Evolutionary conservation across 2,113 vertebrate genomes (phyloP), one percentile per base, ranked within the genome.

Genomic region (Zapus hudsonius): DNA sequence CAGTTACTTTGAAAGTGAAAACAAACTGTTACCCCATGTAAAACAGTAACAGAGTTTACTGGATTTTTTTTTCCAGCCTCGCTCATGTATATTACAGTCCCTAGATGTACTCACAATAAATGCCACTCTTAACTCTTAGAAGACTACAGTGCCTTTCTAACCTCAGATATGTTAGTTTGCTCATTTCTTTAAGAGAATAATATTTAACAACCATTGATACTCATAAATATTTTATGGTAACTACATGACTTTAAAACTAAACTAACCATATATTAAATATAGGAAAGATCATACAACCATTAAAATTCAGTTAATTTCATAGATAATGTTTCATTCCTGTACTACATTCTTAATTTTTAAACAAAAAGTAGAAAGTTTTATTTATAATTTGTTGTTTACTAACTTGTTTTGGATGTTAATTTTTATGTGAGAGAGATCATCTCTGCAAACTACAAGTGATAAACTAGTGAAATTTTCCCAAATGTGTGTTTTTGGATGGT

Each of bases 251-350:
- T 36, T 67, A 63, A 93, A 93, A 79, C 7, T 19, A 83, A 95
- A 89, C 86, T 22, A 91, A 91, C 61, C 31, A 69, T 29, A 75
- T 19, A 61, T 85, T 67, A 92, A 85, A 19, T 69, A 67, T 87
- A 36, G 11, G 61, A 81, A 95, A 87, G 5, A 90, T 40, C 4
- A 12, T 0, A 33, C 7, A 57, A 42, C 36, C 31, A 93, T 90
- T 95, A 93, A 82, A 82, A 92, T 63, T 90, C 36, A 93, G 70
- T 31, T 80, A 29, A 67, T 80, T 3, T 47, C 72, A 83, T 25
- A 87, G 44, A 78, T 92, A 73, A 76, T 72, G 15, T 52, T 72
- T 31, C 72, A 70, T 25, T 80, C 36, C 52, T 89, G 87, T 8
- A 81, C 25, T 23, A 40, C 13, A 69, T 52, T 5, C 10, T 57